Base-by-base conservation (phyloP, 2,113 vertebrate species). In the Lepus americanus region DNA sequence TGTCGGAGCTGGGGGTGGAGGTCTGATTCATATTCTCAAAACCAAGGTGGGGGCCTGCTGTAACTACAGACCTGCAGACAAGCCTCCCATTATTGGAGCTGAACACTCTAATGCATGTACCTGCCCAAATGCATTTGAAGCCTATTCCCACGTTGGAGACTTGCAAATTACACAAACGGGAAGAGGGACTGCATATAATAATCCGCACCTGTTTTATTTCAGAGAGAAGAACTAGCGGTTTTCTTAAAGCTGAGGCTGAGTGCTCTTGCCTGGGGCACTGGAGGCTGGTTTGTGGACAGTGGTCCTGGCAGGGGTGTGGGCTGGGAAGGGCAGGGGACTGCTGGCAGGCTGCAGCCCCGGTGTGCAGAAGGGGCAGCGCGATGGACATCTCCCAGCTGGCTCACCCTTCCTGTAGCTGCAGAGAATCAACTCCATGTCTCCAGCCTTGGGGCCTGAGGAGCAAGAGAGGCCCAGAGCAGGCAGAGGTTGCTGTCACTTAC, bases 371-470 rank as follows among this genome's bases (percentile, higher is more conserved):
- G 63, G 49, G 80, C 66, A 49, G 55, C 19, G 19, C 9, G 33
- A 73, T 64, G 94, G 95, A 89, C 95, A 53, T 22, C 89, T 96
- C 86, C 93, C 96, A 96, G 89, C 79, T 91, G 92, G 53, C 69
- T 88, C 94, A 85, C 67, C 33, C 92, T 25, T 90, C 85, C 53
- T 79, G 67, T 81, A 85, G 74, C 49, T 22, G 29, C 98, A 95
- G 98, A 98, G 98, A 98, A 97, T 96, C 96, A 98, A 97, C 96
- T 98, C 98, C 85, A 97, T 78, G 96, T 97, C 98, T 97, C 83
- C 94, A 97, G 96, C 93, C 95, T 96, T 97, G 95, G 95, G 97
- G 93, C 94, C 95, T 84, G 44, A n/a, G 16, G 88, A 80, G 61
- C 72, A n/a, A 36, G 31, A 83, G 76, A 93, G 66, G 74, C 49